Base-by-base conservation (phyloP, 2,113 vertebrate genomes). In the Centrocercus urophasianus region DNA sequence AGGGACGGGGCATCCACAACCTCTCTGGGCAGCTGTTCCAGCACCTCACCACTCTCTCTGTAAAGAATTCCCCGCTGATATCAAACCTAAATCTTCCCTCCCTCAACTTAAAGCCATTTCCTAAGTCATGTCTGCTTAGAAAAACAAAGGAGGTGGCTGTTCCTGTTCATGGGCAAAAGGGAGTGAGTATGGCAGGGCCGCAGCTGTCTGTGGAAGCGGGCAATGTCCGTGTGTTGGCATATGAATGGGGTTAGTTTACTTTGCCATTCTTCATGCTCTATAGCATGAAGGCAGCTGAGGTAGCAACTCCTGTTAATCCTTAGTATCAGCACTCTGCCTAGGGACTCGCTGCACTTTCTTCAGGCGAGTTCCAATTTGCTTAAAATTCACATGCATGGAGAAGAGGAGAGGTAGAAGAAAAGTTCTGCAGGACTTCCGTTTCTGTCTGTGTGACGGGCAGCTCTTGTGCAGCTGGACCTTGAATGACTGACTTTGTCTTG, bases 321-420 rank as follows among this genome's bases (percentile, higher is more conserved):
- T 30, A 22, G 24, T 8, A 1, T 38, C 54, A 83, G 52, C n/a
- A 22, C 14, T 6, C 36, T 78, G 75, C 3, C 8, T 59, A 9
- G 10, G 36, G 17, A 27, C 9, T 63, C 20, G 12, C 75, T 87
- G 8, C 81, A n/a, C n/a, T 50, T 42, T 38, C 19, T 72, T 30
- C 32, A 36, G 56, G 38, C 12, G 11, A 30, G 12, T 65, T 77
- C 30, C 0, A 0, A 8, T 73, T 86, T 63, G 43, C 50, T 86
- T 73, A 34, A 74, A 52, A 52, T 83, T 69, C 59, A 36, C 1
- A 0, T 17, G 21, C 1, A 0, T 40, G 50, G 32, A 74, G 60
- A 50, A 86, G 66, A 67, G 66, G 4, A 1, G 65, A 57, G 19
- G 3, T 10, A 27, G 25, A 52, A 67, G 30, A 48, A 61, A 10